A percentile compares a stretch with the other conserved stretches of the same genome.
phyloP scores from a whole-genome alignment of 37 sponge, comb jelly and placozoan species.

The Beroe ovata region DNA sequence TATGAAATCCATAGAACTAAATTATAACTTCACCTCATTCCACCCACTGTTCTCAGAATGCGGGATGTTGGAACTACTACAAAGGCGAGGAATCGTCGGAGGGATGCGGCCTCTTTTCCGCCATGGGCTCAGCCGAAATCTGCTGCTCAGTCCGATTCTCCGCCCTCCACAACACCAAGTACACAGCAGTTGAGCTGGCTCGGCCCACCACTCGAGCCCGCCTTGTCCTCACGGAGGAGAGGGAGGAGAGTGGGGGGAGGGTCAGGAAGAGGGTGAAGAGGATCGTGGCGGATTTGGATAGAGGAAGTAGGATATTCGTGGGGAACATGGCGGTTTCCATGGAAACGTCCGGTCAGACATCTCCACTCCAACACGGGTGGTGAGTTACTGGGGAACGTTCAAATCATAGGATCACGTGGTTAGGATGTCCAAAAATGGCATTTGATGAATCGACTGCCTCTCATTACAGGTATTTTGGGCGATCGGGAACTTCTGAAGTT shows the following conservation, averaged over 20 bases:
- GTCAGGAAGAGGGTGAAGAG: neutral
- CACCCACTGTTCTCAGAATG: too few species aligned
- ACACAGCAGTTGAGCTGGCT: constrained; percentile 7
- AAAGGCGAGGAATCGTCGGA: constrained; percentile 45
- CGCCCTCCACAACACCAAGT: neutral
- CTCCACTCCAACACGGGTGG: neutral
- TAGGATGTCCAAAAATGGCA: neutral
- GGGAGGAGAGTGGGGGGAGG: neutral
- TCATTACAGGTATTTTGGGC: constrained; percentile 11
- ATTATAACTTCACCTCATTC: too few species aligned
- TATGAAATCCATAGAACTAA: too few species aligned
- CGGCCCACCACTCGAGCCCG: neutral
- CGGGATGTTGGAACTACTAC: constrained; percentile 57
- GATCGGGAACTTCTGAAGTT: neutral
- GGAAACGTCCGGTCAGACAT: constrained; percentile 3
- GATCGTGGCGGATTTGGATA: constrained; percentile 19
- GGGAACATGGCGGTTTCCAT: neutral
- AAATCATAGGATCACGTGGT: neutral
- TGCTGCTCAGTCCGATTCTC: constrained; percentile 24
- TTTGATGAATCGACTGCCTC: neutral
- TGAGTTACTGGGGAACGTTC: too few species aligned
- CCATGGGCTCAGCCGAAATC: constrained; percentile 52
- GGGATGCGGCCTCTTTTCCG: constrained; percentile 15
- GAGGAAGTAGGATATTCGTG: constrained; percentile 43
- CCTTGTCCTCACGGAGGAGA: neutral